A percentile compares a stretch with the other conserved stretches of the same genome.
Conservation (phyloP, 1,140 invertebrate species). For the Ceratina japonica region DNA sequence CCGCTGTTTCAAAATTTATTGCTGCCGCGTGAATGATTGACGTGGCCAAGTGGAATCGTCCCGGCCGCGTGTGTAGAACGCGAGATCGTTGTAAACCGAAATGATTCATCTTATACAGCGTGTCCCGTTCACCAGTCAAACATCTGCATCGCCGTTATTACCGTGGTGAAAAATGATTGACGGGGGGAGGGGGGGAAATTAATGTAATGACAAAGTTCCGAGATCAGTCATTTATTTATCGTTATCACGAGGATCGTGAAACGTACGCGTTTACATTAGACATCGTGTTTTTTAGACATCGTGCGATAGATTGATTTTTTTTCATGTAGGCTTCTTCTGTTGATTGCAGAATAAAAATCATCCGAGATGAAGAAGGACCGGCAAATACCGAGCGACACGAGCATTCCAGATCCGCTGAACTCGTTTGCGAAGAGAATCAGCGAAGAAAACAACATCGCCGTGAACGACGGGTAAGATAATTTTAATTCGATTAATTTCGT, state of each 20-base stretch:
- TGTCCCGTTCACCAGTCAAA: too few relatives aligned
- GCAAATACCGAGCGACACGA: background rate
- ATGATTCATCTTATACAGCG: too few relatives aligned
- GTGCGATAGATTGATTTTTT: too few relatives aligned
- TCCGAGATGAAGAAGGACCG: slow-evolving; percentile 14
- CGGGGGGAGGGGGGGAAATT: too few relatives aligned
- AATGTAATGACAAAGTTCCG: too few relatives aligned
- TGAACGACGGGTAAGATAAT: background rate
- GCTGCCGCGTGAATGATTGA: slow-evolving; percentile 2
- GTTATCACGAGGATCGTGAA: too few relatives aligned
- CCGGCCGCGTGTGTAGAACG: background rate
- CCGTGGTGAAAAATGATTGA: too few relatives aligned
- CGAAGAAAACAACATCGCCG: background rate
- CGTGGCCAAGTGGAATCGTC: background rate
- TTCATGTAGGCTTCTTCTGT: background rate
- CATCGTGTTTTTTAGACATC: too few relatives aligned
- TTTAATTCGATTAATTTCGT: background rate
- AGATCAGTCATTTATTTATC: too few relatives aligned
- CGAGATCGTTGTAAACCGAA: background rate
- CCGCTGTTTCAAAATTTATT: slow-evolving; percentile 51
- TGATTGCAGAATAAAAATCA: slow-evolving; percentile 13
- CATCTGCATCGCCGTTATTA: too few relatives aligned
- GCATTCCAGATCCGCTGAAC: slow-evolving; percentile 13
- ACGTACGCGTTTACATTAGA: too few relatives aligned
- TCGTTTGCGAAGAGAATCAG: background rate